phyloP scores from a whole-genome alignment of 2,888 invertebrate genomes.

The Pterostichus niger region DNA sequence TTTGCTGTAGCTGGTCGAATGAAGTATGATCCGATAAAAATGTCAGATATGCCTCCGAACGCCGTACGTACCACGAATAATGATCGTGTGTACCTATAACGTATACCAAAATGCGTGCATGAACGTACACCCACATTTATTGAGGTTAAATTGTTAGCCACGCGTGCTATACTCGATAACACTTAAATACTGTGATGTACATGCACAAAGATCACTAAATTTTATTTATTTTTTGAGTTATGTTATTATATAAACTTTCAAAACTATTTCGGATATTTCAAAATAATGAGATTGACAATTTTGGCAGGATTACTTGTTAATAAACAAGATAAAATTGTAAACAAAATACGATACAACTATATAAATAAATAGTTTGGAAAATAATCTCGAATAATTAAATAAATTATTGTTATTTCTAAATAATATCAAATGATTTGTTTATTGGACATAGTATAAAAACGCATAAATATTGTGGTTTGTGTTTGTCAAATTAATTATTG shows the following conservation, averaged over 20 bases:
- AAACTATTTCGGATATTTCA: conserved; percentile 10
- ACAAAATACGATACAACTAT: no score
- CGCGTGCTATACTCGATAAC: conserved; percentile 10
- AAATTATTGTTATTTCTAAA: no score
- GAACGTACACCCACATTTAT: conserved; percentile 11
- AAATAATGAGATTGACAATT: not conserved
- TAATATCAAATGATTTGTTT: no score
- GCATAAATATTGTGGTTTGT: not conserved
- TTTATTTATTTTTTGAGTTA: conserved; percentile 10
- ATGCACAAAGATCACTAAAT: conserved; percentile 15
- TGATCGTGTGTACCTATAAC: conserved; percentile 49
- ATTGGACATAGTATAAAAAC: not conserved
- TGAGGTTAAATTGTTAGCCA: conserved; percentile 14
- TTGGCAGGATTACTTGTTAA: no score
- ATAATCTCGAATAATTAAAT: no score
- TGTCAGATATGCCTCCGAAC: conserved; percentile 57
- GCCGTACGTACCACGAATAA: conserved; percentile 45
- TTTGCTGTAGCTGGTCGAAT: conserved; percentile 37
- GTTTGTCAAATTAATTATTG: not conserved
- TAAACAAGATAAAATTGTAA: not conserved
- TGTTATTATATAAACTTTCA: not conserved
- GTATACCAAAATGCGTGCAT: conserved; percentile 31
- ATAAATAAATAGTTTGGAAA: no score
- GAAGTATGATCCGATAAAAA: conserved; percentile 61
- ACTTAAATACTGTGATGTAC: conserved; percentile 15